Base-by-base conservation (phyloP, 2,888 invertebrate species). In the Brachypalpus laphriformis region DNA sequence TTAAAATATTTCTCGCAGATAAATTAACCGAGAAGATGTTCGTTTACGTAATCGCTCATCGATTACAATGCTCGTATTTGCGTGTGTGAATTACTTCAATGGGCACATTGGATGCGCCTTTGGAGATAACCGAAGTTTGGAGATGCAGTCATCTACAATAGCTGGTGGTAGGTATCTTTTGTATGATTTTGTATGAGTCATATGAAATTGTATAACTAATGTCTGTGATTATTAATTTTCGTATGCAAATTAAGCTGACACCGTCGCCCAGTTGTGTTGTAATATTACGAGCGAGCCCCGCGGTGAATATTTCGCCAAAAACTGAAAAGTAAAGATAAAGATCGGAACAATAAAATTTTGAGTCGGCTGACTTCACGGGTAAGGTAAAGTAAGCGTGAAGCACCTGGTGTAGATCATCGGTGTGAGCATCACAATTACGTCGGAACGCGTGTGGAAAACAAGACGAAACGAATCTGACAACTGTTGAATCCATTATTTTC, bases 181-280 rank as follows among this genome's bases (percentile, higher is more conserved):
- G 42, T 42, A n/a, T 34, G n/a, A n/a, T 31, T 54, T 22, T 45
- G 34, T 37, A 61, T 66, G 81, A 61, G 45, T 74, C 74, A 74
- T 37, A 45, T 14, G 40, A 57, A 63, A 66, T 72, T 72, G 42
- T 72, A 65, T 74, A 80, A 77, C 71, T 66, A 77, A 71, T 72
- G 49, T 40, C 47, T 61, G 72, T 59, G 45, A 78, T 66, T 56
- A 61, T 66, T 47, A 25, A 75, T 8, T 61, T 56, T 75, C 61
- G 71, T 71, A 78, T 82, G 82, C 31, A 78, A 82, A 82, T 82
- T 66, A 66, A 72, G 72, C 20, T 47, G 25, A n/a, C 14, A 40
- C 40, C 2, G 14, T 40, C 40, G 40, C 28, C 14, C 45, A 56
- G 40, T 57, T 59, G 25, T 82, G 76, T 66, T 77, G 71, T 66